phyloP scores from a whole-genome alignment of 2,113 vertebrate species.

The Aythya baeri region DNA sequence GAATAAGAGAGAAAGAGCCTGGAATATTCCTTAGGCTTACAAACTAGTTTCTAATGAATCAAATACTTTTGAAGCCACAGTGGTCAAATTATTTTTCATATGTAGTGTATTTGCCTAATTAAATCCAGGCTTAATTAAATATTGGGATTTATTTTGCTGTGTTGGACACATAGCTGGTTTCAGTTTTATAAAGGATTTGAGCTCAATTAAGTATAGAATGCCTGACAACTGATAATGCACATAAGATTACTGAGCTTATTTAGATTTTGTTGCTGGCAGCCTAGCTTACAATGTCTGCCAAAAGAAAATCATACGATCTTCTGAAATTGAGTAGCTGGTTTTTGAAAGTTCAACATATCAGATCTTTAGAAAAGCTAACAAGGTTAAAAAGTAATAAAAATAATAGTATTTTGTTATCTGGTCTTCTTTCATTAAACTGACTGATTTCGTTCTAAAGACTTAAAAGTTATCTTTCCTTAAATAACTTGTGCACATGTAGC shows the following conservation, averaged over 20 bases:
- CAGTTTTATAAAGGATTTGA: neutral
- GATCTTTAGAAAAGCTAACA: slow-evolving; percentile 32
- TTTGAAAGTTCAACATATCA: neutral
- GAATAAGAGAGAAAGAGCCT: neutral
- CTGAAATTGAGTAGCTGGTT: slow-evolving; percentile 6
- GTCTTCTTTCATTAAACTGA: neutral
- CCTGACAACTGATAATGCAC: slow-evolving; percentile 8
- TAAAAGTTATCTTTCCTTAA: neutral
- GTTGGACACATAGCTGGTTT: neutral
- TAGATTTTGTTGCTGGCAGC: slow-evolving; percentile 32
- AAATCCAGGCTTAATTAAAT: slow-evolving; percentile 6
- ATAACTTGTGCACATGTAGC: neutral
- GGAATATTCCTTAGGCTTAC: neutral
- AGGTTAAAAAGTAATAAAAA: slow-evolving; percentile 44
- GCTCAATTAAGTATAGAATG: slow-evolving; percentile 12
- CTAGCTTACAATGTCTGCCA: neutral
- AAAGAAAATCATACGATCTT: slow-evolving; percentile 36
- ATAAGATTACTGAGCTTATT: slow-evolving; percentile 45
- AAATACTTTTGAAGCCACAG: neutral
- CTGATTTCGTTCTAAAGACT: slow-evolving; percentile 14
- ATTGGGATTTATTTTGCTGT: slow-evolving; percentile 15
- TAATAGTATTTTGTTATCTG: slow-evolving; percentile 7
- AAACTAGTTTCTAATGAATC: neutral
- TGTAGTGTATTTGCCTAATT: neutral
- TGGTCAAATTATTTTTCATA: neutral